These are phyloP conservation scores for Chrysolina haemoptera DNA, from an alignment of 2,888 invertebrate species.

Conservation along the genomic window DNA sequence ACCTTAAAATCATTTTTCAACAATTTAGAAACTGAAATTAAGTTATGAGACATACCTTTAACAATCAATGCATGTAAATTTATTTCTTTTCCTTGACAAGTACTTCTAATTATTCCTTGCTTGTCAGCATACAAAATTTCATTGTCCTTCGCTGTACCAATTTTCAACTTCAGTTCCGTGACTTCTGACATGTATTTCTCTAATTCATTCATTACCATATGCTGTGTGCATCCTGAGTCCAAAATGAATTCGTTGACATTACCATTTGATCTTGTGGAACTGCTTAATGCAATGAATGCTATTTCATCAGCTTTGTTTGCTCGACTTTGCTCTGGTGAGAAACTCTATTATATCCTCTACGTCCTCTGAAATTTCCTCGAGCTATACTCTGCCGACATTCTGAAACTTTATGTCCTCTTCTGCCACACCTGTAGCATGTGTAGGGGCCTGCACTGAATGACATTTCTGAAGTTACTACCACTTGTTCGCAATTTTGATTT, in stretches of 20 bases:
- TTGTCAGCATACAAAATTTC: slow-evolving; percentile 9
- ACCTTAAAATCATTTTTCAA: too few relatives aligned
- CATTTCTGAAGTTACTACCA: slow-evolving; percentile 20
- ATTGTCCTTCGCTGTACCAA: slow-evolving; percentile 27
- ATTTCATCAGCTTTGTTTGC: slow-evolving; percentile 31
- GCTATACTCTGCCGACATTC: slow-evolving; percentile 18
- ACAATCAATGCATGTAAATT: slow-evolving; percentile 7
- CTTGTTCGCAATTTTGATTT: slow-evolving; percentile 15
- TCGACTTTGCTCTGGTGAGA: not conserved
- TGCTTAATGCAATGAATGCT: slow-evolving; percentile 31
- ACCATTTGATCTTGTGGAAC: not conserved
- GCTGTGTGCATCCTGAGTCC: slow-evolving; percentile 34
- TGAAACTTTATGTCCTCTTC: slow-evolving; percentile 28
- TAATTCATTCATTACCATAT: slow-evolving; percentile 27
- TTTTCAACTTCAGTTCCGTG: slow-evolving; percentile 24
- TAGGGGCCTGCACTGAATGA: too few relatives aligned
- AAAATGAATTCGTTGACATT: slow-evolving; percentile 19
- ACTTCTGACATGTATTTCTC: slow-evolving; percentile 25
- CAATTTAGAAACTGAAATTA: too few relatives aligned
- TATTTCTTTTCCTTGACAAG: slow-evolving; percentile 35
- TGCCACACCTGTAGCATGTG: slow-evolving; percentile 34
- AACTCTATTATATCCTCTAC: not conserved
- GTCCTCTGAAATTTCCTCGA: slow-evolving; percentile 16
- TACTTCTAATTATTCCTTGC: slow-evolving; percentile 28
- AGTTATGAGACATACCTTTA: too few relatives aligned